Evolutionary conservation across 2,888 invertebrate genomes (phyloP), one percentile per base, ranked within the genome.

Genomic region (Meliscaeva auricollis): DNA sequence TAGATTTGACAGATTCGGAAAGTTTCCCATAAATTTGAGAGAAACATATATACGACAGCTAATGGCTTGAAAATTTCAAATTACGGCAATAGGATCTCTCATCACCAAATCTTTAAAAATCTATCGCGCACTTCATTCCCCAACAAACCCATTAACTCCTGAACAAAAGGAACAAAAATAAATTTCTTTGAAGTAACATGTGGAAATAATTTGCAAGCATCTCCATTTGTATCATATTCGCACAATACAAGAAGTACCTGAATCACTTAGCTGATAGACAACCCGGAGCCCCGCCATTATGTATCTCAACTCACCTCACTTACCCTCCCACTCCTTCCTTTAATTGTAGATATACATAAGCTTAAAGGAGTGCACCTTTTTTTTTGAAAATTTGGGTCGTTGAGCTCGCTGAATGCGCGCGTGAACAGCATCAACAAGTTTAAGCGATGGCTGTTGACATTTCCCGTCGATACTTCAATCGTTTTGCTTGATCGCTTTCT

Each of bases 401-500:
- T 32, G 15, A 17, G 38, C 32, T 35, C 60, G 22, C 9, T 41
- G 22, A 60, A 60, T 38, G 15, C 13, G 62, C 64, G 58, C 54
- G 20, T 58, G 50, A 66, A 26, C 52, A 50, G 20, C 52, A 60
- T 62, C 70, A 68, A 72, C 75, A 76, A 72, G 66, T 76, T 80
- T 62, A 75, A 75, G 9, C 60, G 72, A 84, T 84, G 62, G 26
- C 35, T 80, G 84, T 80, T 80, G 84, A 80, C 84, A 84, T 76
- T 72, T 84, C 60, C 75, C 84, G 80, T 76, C 80, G 76, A 80
- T 80, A 70, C 70, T 46, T 73, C 41, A 54, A 68, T 74, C 50
- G 54, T 52, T 56, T 52, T 44, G 46, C 30, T 30, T 44, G 20
- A 72, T 69, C 74, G 46, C 20, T 64, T 41, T 38, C 44, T 35